A percentile compares a stretch with the other conserved stretches of the same genome.
phyloP scores from a whole-genome alignment of 1,140 invertebrate genomes.

The Aphelinus certus region DNA sequence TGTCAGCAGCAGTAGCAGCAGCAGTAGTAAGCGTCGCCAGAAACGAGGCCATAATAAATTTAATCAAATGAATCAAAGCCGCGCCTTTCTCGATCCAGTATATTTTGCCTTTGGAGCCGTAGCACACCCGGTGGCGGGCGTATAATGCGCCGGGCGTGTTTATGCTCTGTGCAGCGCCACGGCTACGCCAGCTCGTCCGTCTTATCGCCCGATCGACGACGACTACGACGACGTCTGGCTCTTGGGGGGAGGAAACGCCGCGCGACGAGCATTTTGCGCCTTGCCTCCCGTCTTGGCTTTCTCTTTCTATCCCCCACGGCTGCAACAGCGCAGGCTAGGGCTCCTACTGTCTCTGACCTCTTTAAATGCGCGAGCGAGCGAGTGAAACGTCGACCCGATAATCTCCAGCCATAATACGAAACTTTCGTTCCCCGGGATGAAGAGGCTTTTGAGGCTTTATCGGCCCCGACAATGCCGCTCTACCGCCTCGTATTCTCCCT shows the following conservation, averaged over 20 bases:
- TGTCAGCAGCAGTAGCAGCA: too few species aligned
- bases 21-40: neutral
- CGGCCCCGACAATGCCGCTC: slow-evolving; percentile 3
- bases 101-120: too few species aligned
- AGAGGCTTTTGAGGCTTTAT: slow-evolving; percentile 35
- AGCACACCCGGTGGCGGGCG: too few species aligned
- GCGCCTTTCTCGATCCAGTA: neutral
- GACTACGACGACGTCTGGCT: neutral
- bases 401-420: slow-evolving; percentile 33
- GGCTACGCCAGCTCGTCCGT: neutral
- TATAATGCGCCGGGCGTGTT: slow-evolving; percentile 21
- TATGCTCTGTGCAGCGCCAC: neutral
- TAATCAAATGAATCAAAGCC: slow-evolving; percentile 32
- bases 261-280: slow-evolving; percentile 6
- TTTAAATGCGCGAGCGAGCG: slow-evolving; percentile 23
- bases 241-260: neutral
- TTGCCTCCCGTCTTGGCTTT: neutral
- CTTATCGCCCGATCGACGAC: slow-evolving; percentile 32
- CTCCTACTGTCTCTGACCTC: slow-evolving; percentile 9
- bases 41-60: slow-evolving; percentile 12
- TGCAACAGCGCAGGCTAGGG: neutral
- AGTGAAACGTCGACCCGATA: neutral
- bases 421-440: slow-evolving; percentile 31
- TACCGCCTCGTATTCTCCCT: too few species aligned
- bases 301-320: neutral